Conservation (phyloP, 1,140 invertebrate genomes). For the Drosophila leontia region DNA sequence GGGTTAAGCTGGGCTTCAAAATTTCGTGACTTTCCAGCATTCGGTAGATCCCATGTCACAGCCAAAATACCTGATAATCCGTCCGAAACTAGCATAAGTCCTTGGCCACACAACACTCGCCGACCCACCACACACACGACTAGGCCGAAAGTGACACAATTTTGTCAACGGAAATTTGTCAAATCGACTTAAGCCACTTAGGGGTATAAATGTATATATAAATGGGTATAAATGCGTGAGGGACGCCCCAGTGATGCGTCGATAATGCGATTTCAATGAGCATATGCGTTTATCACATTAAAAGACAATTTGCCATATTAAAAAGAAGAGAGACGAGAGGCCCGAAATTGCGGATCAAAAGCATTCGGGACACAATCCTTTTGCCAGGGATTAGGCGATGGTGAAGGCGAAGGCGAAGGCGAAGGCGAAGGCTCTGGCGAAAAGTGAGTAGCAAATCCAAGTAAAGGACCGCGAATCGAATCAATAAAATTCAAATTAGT, state of each 20-base stretch:
- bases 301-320: slow-evolving; percentile 75
- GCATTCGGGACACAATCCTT: slow-evolving; percentile 66
- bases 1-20: slow-evolving; percentile 6
- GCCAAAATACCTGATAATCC: slow-evolving; percentile 42
- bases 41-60: slow-evolving; percentile 1
- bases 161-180: slow-evolving; percentile 52
- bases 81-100: slow-evolving; percentile 43
- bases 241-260: slow-evolving; percentile 34
- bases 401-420: background rate
- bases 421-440: slow-evolving; percentile 1
- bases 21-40: slow-evolving; percentile 7
- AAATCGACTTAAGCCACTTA: slow-evolving; percentile 60
- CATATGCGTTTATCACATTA: slow-evolving; percentile 78
- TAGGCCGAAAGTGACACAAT: slow-evolving; percentile 8
- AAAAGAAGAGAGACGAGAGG: background rate
- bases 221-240: slow-evolving; percentile 5
- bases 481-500: slow-evolving; percentile 84
- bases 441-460: slow-evolving; percentile 34
- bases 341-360: slow-evolving; percentile 30
- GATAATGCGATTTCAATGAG: slow-evolving; percentile 73
- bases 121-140: background rate
- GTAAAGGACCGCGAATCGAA: slow-evolving; percentile 64
- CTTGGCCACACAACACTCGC: slow-evolving; percentile 15
- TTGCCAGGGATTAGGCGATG: slow-evolving; percentile 18
- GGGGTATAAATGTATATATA: slow-evolving; percentile 28